Evolutionary conservation across 2,797 vertebrate genomes (phyloP), one percentile per base, ranked within the genome.

Genomic region (Enteromius argenteus): DNA sequence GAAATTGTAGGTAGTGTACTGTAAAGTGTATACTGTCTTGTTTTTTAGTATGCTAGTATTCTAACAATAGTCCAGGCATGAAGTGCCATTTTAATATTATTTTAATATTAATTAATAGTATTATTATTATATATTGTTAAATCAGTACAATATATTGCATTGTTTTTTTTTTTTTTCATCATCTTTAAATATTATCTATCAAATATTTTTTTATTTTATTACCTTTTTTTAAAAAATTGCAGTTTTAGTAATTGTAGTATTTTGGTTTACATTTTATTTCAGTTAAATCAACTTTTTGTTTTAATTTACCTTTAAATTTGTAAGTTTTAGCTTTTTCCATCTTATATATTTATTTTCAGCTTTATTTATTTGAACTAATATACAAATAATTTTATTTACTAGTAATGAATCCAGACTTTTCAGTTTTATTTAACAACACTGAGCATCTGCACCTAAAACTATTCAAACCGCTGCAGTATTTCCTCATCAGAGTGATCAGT

Each of bases 361-460:
- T 51, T 73, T 19, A 11, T 73, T 32, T 32, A 51, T 27, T 14
- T 62, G 23, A 62, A 30, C 27, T 30, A 30, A 30, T 15, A 30
- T 30, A 62, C 23, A 2, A 62, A 30, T 27, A 2, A 14, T 62
- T 6, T 14, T 4, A 4, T 5, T 60, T 3, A 23, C 56, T 11
- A 58, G 10, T 58, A 23, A 58, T 23, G 3, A 60, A 30, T 30
- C 11, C 23, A 27, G 23, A 60, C 27, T 27, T 60, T 27, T 51
- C 30, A 32, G 44, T 21, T 51, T 73, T 32, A 73, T 9, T 49
- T 21, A 37, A 73, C 30, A 74, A 53, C 30, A 56, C 30, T 51
- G 46, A 79, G 27, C 19, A 4, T 56, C n/a, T 80, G 78, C 37
- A 8, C 46, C 32, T 68, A 39, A 79, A 67, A 23, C 77, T 51